These are phyloP conservation scores for Ormia ochracea DNA, from an alignment of 2,888 invertebrate species.

Conservation along the genomic window DNA sequence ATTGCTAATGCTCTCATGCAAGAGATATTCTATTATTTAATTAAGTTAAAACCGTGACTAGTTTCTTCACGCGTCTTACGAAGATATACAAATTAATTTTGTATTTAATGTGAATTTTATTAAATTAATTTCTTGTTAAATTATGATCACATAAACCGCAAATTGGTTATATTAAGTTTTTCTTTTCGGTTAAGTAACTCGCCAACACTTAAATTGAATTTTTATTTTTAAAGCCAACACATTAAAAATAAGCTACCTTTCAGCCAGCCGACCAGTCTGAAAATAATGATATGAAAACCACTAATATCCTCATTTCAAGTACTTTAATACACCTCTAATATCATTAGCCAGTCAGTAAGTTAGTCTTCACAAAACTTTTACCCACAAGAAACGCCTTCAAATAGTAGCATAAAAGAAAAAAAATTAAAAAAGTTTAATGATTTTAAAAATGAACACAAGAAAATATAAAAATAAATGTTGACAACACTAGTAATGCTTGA, in stretches of 20 bases:
- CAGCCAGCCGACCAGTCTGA: not conserved
- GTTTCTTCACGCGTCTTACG: slow-evolving; percentile 3
- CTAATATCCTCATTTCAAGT: slow-evolving; percentile 54
- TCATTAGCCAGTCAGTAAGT: slow-evolving; percentile 11
- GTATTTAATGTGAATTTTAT: slow-evolving; percentile 25
- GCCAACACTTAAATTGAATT: slow-evolving; percentile 62
- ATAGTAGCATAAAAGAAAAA: not conserved
- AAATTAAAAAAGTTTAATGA: not conserved
- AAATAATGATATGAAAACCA: slow-evolving; percentile 37
- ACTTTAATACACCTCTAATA: slow-evolving; percentile 42
- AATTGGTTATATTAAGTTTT: not conserved
- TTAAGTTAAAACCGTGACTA: slow-evolving; percentile 48
- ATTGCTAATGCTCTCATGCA: not conserved
- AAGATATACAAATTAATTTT: slow-evolving; percentile 1
- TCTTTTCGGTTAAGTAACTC: slow-evolving; percentile 35
- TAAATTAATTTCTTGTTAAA: slow-evolving; percentile 51
- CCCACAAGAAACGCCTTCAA: slow-evolving; percentile 43
- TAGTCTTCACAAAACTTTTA: not conserved
- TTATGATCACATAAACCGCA: slow-evolving; percentile 44
- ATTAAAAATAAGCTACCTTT: not conserved
- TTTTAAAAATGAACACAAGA: not conserved
- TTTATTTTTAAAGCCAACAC: slow-evolving; percentile 54
- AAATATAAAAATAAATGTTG: slow-evolving; percentile 4
- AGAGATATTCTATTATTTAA: slow-evolving; percentile 20
- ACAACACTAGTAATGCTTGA: slow-evolving; percentile 26